Evolutionary conservation across 2,888 invertebrate species (phyloP).

Genomic region (Hymenopus coronatus): DNA sequence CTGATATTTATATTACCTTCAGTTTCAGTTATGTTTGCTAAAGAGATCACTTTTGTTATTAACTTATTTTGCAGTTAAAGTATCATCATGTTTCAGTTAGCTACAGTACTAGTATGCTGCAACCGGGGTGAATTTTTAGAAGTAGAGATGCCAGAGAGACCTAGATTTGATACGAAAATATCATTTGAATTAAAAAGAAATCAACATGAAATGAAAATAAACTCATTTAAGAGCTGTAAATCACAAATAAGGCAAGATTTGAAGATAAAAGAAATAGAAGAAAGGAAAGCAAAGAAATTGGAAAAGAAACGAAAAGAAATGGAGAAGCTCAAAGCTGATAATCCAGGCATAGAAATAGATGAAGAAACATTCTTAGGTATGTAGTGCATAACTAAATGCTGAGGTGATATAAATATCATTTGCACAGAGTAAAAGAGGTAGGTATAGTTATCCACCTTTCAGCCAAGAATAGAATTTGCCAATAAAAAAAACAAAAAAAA

Average conservation of each 20-base stretch:
- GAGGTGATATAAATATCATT: too few species aligned
- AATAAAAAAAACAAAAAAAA: too few species aligned
- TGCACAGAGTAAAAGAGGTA: too few species aligned
- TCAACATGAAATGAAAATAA: constrained; percentile 40
- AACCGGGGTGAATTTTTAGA: constrained; percentile 55
- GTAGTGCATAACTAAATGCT: constrained; percentile 18
- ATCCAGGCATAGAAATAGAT: constrained; percentile 60
- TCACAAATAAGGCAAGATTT: constrained; percentile 58
- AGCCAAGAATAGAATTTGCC: too few species aligned
- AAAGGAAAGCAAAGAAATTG: constrained; percentile 52
- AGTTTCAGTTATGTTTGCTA: background rate
- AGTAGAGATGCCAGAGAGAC: constrained; percentile 49
- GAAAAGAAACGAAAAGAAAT: constrained; percentile 57
- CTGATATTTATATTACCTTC: too few species aligned
- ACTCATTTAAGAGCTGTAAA: constrained; percentile 59
- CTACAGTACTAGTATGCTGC: constrained; percentile 55
- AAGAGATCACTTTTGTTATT: background rate
- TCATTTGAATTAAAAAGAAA: background rate
- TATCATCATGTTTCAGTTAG: constrained; percentile 40
- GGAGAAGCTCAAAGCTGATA: constrained; percentile 54
- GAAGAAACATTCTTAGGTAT: constrained; percentile 61
- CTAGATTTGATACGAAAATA: constrained; percentile 29
- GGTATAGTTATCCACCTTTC: too few species aligned
- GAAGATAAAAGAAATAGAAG: constrained; percentile 56
- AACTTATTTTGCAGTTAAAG: background rate